These are phyloP conservation scores for Rhea pennata DNA, from an alignment of 2,113 vertebrate genomes.

Conservation along the genomic window DNA sequence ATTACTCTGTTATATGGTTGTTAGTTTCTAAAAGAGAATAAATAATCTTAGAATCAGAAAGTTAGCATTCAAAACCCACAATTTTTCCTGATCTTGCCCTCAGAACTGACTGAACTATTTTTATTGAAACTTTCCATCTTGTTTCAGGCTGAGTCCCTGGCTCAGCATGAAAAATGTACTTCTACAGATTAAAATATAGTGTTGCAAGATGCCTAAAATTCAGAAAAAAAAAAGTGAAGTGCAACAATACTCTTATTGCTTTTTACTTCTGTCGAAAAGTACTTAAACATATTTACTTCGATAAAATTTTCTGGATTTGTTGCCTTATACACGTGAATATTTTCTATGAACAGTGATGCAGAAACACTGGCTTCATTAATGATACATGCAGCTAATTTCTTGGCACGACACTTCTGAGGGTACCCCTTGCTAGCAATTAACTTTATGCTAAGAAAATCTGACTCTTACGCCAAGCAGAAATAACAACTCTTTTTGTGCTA, in stretches of 20 bases:
- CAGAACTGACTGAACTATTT: not conserved
- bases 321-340: not conserved
- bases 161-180: not conserved
- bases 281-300: not conserved
- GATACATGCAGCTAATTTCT: slow-evolving; percentile 29
- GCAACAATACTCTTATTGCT: not conserved
- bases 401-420: slow-evolving; percentile 5
- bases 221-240: not conserved
- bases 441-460: not conserved
- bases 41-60: not conserved
- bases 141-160: not conserved
- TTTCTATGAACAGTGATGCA: slow-evolving; percentile 40
- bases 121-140: not conserved
- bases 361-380: slow-evolving; percentile 35
- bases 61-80: not conserved
- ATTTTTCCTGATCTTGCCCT: not conserved
- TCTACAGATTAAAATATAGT: not conserved
- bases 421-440: not conserved
- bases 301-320: slow-evolving; percentile 16
- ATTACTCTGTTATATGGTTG: not conserved
- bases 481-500: not conserved
- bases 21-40: not conserved
- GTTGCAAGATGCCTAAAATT: not conserved
- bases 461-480: not conserved
- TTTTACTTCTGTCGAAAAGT: not conserved